phyloP scores from a whole-genome alignment of 2,888 invertebrate genomes.

The Drosophila peninsularis region DNA sequence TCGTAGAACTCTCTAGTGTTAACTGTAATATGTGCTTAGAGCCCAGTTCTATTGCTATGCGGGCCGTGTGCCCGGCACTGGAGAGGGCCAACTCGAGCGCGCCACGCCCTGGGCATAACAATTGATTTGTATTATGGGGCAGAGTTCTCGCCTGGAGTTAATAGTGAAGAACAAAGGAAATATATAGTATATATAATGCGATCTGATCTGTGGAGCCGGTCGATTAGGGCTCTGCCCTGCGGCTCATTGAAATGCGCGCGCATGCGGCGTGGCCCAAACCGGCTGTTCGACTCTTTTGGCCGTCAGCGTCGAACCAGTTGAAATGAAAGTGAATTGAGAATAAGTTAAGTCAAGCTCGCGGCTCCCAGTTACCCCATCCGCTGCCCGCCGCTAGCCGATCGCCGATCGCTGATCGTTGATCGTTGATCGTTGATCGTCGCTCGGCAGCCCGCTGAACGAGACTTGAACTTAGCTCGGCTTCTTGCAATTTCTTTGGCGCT shows the following conservation, averaged over 20 bases:
- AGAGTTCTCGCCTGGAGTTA: background rate
- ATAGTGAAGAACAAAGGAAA: conserved; percentile 4
- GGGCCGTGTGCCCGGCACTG: conserved; percentile 15
- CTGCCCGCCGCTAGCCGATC: background rate
- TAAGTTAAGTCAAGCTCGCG: conserved; percentile 31
- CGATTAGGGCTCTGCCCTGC: conserved; percentile 42
- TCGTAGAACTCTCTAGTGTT: conserved; percentile 28
- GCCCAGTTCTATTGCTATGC: conserved; percentile 54
- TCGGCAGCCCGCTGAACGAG: conserved; percentile 26
- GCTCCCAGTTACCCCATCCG: conserved; percentile 7
- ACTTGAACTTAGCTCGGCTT: conserved; percentile 61
- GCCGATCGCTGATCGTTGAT: conserved; percentile 20
- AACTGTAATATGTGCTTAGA: conserved; percentile 63
- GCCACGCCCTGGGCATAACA: conserved; percentile 25
- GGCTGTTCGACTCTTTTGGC: conserved; percentile 32
- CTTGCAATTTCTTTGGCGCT: conserved; percentile 78
- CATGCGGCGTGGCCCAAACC: conserved; percentile 63
- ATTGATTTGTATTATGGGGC: conserved; percentile 1
- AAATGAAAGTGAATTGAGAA: conserved; percentile 76
- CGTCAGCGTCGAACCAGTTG: conserved; percentile 53
- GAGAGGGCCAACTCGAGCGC: background rate
- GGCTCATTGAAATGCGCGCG: conserved; percentile 74
- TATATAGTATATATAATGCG: conserved; percentile 25
- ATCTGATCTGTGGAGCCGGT: conserved; percentile 13
- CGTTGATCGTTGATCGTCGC: conserved; percentile 28